Evolutionary conservation across 2,888 invertebrate genomes (phyloP), one percentile per base, ranked within the genome.

Genomic region (Lasioglossum leucozonium): DNA sequence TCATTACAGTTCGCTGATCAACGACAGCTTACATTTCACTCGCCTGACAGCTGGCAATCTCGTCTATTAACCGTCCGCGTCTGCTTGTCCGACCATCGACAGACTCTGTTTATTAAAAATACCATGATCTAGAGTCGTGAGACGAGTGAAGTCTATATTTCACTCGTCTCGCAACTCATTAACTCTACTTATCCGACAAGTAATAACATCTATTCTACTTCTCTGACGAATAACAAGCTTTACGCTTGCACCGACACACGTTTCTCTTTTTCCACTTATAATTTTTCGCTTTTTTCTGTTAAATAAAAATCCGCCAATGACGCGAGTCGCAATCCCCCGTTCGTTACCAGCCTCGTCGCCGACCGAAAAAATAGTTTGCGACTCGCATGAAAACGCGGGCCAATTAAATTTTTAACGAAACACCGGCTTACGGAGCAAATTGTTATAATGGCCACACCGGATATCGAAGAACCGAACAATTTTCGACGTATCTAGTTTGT

Each of bases 271-370:
- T 16, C 4, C 4, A 22, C 37, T 42, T 37, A 18, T n/a, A 10
- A 22, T 62, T 40, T 16, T 16, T 44, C 4, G 44, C 67, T 16
- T 73, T 58, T n/a, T 51, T 16, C 22, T 37, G 30, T 67, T 82
- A 77, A 72, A 84, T 82, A 84, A 84, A 84, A 84, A 58, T 73
- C 67, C n/a, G 6, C 47, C 51, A 44, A 44, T 55, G 55, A 62
- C 37, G 67, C 65, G 77, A 82, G 72, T 47, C 77, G 77, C 72
- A 30, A 77, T 82, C 67, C 34, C 76, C 10, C 47, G 47, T 58
- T 69, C 34, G 78, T 47, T 30, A 30, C 58, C 37, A 37, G 16
- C 26, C 37, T 51, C 67, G 37, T 11, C 55, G 72, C 16, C 40
- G 4, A 16, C 30, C 30, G 22, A 30, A 44, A 69, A 75, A 65